These are phyloP conservation scores for Phenacoccus solenopsis DNA, from an alignment of 1,140 invertebrate species.

Conservation along the genomic window DNA sequence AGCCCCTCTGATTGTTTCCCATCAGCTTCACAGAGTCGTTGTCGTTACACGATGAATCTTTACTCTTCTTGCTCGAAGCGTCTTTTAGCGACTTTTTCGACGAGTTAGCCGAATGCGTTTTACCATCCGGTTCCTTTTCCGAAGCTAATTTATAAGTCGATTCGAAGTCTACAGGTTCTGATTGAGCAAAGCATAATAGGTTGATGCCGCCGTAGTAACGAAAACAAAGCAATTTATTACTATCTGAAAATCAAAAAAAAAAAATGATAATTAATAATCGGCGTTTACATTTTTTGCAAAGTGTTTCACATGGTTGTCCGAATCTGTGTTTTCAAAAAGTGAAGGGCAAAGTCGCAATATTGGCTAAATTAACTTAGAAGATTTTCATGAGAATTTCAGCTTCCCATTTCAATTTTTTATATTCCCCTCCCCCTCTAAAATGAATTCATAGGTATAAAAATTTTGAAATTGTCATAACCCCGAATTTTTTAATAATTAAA, in stretches of 20 bases:
- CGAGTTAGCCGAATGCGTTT: neutral
- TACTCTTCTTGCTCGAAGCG: neutral
- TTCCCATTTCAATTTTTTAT: no score
- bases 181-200: conserved; percentile 37
- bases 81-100: neutral
- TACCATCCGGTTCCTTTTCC: conserved; percentile 21
- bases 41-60: neutral
- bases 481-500: no score
- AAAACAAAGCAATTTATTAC: conserved; percentile 36
- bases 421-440: no score
- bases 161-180: conserved; percentile 34
- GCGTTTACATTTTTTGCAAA: no score
- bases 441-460: no score
- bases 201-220: conserved; percentile 38
- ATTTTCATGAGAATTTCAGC: no score
- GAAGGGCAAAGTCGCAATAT: no score
- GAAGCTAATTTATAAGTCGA: conserved; percentile 27
- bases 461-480: no score
- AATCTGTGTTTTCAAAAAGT: no score
- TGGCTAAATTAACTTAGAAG: no score
- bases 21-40: neutral
- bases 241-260: neutral
- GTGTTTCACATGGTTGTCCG: no score
- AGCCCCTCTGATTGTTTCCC: conserved; percentile 21
- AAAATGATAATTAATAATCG: neutral